These are phyloP conservation scores for Actenoides lindsayi DNA, from an alignment of 2,113 vertebrate species.

Conservation along the genomic window DNA sequence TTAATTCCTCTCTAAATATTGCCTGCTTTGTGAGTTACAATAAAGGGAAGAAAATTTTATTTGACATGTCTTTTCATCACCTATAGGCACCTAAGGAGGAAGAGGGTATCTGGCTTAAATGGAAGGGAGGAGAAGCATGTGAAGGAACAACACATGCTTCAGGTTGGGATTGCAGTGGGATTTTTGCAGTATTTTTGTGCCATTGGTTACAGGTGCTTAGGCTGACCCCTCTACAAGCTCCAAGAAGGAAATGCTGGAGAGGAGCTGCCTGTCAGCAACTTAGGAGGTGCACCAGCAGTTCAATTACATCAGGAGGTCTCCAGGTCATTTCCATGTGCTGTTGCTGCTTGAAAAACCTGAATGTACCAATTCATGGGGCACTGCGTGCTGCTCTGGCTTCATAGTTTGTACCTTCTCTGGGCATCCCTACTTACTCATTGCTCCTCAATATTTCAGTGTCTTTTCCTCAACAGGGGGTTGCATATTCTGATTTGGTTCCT, in stretches of 20 bases:
- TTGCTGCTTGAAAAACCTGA: background rate
- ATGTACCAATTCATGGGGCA: background rate
- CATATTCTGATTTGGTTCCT: background rate
- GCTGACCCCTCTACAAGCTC: background rate
- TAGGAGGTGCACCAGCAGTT: background rate
- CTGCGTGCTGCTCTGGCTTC: background rate
- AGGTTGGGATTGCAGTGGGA: background rate
- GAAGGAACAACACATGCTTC: background rate
- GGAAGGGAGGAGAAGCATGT: background rate
- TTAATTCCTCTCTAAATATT: background rate
- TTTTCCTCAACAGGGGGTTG: background rate
- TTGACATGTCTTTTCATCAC: background rate
- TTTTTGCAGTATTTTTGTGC: background rate
- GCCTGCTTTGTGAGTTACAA: background rate
- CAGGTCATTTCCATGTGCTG: background rate
- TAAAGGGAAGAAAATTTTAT: background rate
- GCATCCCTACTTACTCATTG: background rate
- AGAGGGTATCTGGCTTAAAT: background rate
- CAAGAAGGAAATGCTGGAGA: background rate
- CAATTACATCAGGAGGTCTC: background rate
- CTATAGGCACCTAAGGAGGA: background rate
- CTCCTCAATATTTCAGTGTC: background rate
- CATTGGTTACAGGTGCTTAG: background rate
- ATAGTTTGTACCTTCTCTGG: background rate
- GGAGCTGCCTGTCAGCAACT: background rate